Evolutionary conservation across 2,113 vertebrate genomes (phyloP), one percentile per base, ranked within the genome.

Genomic region (Calidris pugnax): DNA sequence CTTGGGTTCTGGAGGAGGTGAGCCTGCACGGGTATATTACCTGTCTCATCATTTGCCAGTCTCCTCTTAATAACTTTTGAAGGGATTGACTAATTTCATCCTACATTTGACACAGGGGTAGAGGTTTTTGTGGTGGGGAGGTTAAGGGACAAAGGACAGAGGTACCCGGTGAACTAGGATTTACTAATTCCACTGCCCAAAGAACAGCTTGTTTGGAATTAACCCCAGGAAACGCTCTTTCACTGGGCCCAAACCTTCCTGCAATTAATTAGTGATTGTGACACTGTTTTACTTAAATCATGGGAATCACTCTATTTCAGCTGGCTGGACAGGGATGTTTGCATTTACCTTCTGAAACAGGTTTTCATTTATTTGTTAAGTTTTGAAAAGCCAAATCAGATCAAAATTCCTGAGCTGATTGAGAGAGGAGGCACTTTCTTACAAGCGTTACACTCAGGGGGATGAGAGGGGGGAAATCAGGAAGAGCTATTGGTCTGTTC

Each of bases 121-220:
- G 84, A 91, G 91, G 77, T 82, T 95, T 88, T 51, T 82, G 89
- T 96, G 91, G 89, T 64, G 56, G 45, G 32, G 30, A 90, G 76
- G 60, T 75, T 21, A 92, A 94, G 90, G 92, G 80, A 89, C 93
- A 68, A 75, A 89, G 86, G 82, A 93, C 80, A 75, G 77, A 91
- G 24, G 27, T 47, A 43, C 69, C 27, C 3, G 0, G 17, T 85
- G 74, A 85, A 50, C 51, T 62, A 28, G 75, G 63, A 55, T 43
- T 90, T 57, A 39, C 67, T 85, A 78, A 82, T 85, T 93, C 37
- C 57, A 32, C 14, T 67, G 24, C 74, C 92, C 19, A 56, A 43
- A 76, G 53, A 89, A 47, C 47, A 68, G 13, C 35, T 63, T 33
- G 16, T 79, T 85, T 82, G 69, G 51, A 81, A 41, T 81, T 88